phyloP scores from a whole-genome alignment of 2,797 vertebrate species.

The Malacoraja senta region DNA sequence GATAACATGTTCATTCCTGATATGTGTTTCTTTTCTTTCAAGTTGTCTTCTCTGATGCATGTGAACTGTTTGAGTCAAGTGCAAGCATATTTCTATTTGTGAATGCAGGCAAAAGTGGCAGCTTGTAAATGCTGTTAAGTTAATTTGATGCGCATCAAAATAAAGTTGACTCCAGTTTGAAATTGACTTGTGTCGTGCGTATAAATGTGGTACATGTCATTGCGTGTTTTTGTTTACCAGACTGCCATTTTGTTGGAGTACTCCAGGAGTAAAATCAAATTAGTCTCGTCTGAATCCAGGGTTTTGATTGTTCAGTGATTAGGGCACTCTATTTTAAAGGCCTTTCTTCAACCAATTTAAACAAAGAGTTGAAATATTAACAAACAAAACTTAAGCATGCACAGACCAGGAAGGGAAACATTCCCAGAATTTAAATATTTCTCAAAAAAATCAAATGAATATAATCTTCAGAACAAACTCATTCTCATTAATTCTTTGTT shows the following conservation, averaged over 20 bases:
- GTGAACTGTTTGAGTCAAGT: conserved; percentile 37
- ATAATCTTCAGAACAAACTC: background rate
- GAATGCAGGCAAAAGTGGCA: conserved; percentile 37
- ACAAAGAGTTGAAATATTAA: background rate
- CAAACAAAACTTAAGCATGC: background rate
- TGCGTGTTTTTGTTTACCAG: conserved; percentile 30
- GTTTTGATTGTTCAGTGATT: background rate
- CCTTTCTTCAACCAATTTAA: background rate
- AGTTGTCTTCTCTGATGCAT: conserved; percentile 37
- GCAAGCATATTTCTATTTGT: conserved; percentile 37
- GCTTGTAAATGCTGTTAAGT: conserved; percentile 33
- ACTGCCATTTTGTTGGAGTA: conserved; percentile 11
- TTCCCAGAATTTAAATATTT: background rate
- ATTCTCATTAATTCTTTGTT: background rate
- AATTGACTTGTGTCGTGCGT: conserved; percentile 32
- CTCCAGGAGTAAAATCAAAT: conserved; percentile 21
- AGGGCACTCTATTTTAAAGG: background rate
- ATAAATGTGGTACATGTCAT: conserved; percentile 31
- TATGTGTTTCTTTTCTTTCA: conserved; percentile 36
- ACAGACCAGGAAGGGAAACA: background rate
- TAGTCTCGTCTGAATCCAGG: conserved; percentile 4
- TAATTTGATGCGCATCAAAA: conserved; percentile 39
- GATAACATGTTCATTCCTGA: conserved; percentile 37
- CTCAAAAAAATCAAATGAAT: background rate
- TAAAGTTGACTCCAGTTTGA: conserved; percentile 38